phyloP scores from a whole-genome alignment of 2,797 vertebrate species.

The Atherinosoma microstoma region DNA sequence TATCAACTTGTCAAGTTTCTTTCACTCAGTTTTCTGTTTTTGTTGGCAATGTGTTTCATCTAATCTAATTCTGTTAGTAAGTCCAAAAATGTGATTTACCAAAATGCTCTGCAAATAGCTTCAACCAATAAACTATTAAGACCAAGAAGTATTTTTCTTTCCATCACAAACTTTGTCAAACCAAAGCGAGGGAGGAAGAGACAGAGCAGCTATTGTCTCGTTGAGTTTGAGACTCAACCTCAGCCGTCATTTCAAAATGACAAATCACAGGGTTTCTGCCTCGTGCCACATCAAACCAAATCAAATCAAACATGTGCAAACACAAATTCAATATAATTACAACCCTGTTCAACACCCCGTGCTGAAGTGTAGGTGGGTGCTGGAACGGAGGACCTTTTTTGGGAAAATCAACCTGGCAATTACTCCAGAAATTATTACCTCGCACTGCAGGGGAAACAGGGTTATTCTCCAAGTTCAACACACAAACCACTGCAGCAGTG shows the following conservation, averaged over 20 bases:
- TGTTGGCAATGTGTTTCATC: constrained; percentile 24
- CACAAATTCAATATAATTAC: constrained; percentile 44
- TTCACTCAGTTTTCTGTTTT: constrained; percentile 9
- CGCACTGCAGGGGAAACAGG: constrained; percentile 47
- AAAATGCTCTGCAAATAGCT: constrained; percentile 33
- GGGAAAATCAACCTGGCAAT: constrained; percentile 47
- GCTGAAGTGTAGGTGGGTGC: constrained; percentile 33
- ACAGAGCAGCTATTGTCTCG: constrained; percentile 61
- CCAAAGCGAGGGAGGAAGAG: neutral
- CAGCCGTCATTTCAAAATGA: constrained; percentile 40
- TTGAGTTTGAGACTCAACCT: neutral
- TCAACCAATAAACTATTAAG: constrained; percentile 10
- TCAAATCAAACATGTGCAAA: constrained; percentile 60
- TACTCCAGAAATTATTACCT: constrained; percentile 41
- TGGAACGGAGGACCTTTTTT: constrained; percentile 21
- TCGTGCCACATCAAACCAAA: constrained; percentile 56
- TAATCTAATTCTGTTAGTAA: constrained; percentile 25
- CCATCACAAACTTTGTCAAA: constrained; percentile 37
- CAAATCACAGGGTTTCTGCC: constrained; percentile 44
- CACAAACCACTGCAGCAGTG: constrained; percentile 27
- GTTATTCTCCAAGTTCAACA: constrained; percentile 36
- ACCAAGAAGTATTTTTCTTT: constrained; percentile 31
- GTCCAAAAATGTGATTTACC: constrained; percentile 21
- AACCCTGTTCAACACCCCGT: constrained; percentile 8
- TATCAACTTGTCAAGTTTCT: constrained; percentile 42